Evolutionary conservation across 2,888 invertebrate genomes (phyloP).

Genomic region (Apamea sordens): DNA sequence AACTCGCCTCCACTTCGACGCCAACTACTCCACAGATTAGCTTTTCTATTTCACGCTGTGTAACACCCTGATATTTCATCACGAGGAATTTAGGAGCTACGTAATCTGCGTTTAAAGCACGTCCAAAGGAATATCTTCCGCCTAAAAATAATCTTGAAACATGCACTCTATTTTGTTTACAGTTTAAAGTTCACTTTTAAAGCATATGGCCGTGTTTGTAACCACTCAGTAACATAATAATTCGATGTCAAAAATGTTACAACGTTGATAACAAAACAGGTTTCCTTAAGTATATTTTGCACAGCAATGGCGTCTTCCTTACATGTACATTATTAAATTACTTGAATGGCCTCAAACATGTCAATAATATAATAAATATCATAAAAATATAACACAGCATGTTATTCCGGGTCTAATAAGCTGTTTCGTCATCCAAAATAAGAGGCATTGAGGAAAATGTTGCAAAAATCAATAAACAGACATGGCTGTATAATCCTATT

Average conservation of each 20-base stretch:
- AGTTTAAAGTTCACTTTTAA: slow-evolving; percentile 4
- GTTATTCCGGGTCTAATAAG: slow-evolving; percentile 36
- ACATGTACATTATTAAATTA: slow-evolving; percentile 19
- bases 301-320: neutral
- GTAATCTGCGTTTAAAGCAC: slow-evolving; percentile 36
- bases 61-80: slow-evolving; percentile 59
- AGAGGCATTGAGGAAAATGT: slow-evolving; percentile 39
- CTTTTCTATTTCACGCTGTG: slow-evolving; percentile 69
- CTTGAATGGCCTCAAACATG: slow-evolving; percentile 15
- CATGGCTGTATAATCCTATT: slow-evolving; percentile 42
- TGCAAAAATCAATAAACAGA: slow-evolving; percentile 50
- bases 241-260: neutral
- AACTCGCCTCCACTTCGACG: slow-evolving; percentile 71
- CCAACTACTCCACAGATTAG: slow-evolving; percentile 72
- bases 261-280: slow-evolving; percentile 14
- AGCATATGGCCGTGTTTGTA: neutral
- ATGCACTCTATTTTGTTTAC: slow-evolving; percentile 29
- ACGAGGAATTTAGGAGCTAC: slow-evolving; percentile 43
- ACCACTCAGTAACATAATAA: neutral
- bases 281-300: slow-evolving; percentile 1
- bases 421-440: slow-evolving; percentile 37
- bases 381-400: slow-evolving; percentile 16
- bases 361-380: slow-evolving; percentile 22
- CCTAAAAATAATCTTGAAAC: slow-evolving; percentile 41
- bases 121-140: slow-evolving; percentile 18